A percentile compares a stretch with the other conserved stretches of the same genome.
These are phyloP conservation scores for Aix galericulata DNA, from an alignment of 2,113 vertebrate species.

Conservation along the genomic window DNA sequence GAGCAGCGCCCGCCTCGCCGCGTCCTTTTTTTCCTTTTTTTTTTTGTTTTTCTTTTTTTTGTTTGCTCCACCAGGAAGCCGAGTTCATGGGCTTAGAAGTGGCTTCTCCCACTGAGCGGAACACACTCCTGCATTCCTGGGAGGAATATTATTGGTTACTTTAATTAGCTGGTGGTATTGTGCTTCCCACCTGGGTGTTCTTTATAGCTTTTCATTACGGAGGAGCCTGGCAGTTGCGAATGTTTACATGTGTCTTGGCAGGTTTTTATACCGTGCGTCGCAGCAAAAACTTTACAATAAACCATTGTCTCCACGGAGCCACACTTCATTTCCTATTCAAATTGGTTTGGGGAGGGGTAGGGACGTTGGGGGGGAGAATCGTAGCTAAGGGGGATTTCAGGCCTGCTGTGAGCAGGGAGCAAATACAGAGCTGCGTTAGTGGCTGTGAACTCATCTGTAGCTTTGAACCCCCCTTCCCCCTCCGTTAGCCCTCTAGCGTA, in stretches of 20 bases:
- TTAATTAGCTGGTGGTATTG: slow-evolving; percentile 47
- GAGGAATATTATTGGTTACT: slow-evolving; percentile 43
- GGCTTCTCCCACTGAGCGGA: slow-evolving; percentile 25
- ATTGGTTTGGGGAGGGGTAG: slow-evolving; percentile 14
- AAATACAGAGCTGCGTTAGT: neutral
- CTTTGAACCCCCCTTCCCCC: neutral
- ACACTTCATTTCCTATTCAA: slow-evolving; percentile 44
- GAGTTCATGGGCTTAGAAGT: neutral
- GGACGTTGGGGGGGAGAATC: neutral
- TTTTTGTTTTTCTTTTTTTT: neutral
- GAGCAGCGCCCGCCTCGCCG: neutral
- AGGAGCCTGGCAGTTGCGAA: neutral
- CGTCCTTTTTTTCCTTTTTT: neutral
- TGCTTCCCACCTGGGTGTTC: slow-evolving; percentile 53
- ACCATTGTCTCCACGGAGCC: slow-evolving; percentile 37
- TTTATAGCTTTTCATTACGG: slow-evolving; percentile 45
- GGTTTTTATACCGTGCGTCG: neutral
- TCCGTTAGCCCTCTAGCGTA: neutral
- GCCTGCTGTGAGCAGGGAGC: neutral
- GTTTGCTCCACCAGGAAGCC: neutral
- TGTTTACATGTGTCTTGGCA: slow-evolving; percentile 17
- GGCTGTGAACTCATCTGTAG: slow-evolving; percentile 21
- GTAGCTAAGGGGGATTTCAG: slow-evolving; percentile 11
- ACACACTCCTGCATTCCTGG: neutral
- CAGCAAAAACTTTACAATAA: slow-evolving; percentile 38